Conservation (phyloP, 1,140 invertebrate genomes). For the Drosophila ogumai region DNA sequence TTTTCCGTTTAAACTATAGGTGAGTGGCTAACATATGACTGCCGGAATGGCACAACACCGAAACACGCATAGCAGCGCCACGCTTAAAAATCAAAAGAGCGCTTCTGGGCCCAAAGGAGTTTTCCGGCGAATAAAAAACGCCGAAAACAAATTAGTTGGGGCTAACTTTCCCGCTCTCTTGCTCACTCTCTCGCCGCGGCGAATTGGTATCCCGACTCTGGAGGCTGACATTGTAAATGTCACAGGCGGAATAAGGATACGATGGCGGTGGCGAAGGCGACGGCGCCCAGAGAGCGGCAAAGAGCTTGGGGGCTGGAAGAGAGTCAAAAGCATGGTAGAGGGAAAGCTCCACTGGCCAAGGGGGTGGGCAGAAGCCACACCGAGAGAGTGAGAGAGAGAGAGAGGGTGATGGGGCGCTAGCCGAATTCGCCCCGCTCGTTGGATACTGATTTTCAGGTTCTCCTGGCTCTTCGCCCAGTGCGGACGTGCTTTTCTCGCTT, state of each 20-base stretch:
- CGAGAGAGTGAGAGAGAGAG: conserved; percentile 5
- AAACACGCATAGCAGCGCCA: conserved; percentile 21
- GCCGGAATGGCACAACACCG: conserved; percentile 38
- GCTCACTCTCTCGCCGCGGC: conserved; percentile 19
- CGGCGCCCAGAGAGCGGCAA: conserved; percentile 56
- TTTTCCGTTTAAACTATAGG: not conserved
- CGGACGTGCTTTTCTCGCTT: conserved; percentile 72
- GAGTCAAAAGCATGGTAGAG: conserved; percentile 11
- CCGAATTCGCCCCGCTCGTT: conserved; percentile 37
- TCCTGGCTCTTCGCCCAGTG: conserved; percentile 75
- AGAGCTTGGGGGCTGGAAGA: conserved; percentile 20
- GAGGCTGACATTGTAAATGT: conserved; percentile 74
- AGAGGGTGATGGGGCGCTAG: conserved; percentile 7
- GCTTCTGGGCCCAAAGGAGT: conserved; percentile 59
- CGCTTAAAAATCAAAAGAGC: conserved; percentile 67
- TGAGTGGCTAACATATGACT: conserved; percentile 52
- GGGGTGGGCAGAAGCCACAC: not conserved
- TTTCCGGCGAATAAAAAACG: conserved; percentile 30
- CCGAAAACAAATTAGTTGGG: conserved; percentile 66
- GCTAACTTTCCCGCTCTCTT: conserved; percentile 1
- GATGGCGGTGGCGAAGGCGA: conserved; percentile 27
- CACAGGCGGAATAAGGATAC: conserved; percentile 46
- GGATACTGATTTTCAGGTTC: conserved; percentile 80
- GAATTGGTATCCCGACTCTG: conserved; percentile 21
- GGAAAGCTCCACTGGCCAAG: conserved; percentile 1